Conservation (phyloP, 2,797 vertebrate genomes). For the Hemibagrus guttatus region DNA sequence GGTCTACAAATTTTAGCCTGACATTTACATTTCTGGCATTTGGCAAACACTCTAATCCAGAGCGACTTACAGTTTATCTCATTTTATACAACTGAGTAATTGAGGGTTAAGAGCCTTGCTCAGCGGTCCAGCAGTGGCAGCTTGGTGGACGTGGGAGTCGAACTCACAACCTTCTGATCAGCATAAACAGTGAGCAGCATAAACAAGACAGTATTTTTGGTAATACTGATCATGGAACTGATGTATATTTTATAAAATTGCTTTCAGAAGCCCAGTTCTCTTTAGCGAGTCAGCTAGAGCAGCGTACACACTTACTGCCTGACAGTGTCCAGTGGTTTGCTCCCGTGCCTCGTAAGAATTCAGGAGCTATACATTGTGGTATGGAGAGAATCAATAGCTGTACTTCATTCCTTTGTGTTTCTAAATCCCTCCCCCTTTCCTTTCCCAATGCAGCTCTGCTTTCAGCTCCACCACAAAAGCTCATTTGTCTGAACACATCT, state of each 20-base stretch:
- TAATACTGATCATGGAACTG: background rate
- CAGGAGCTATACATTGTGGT: slow-evolving; percentile 34
- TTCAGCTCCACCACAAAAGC: slow-evolving; percentile 37
- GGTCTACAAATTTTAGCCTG: background rate
- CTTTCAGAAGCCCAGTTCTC: background rate
- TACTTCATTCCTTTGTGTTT: slow-evolving; percentile 31
- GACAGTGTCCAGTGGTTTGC: background rate
- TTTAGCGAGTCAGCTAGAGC: background rate
- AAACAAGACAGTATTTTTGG: background rate
- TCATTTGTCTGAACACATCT: slow-evolving; percentile 48
- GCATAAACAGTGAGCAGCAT: no score
- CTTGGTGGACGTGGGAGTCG: no score
- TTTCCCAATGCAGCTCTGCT: background rate
- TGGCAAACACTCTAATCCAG: no score
- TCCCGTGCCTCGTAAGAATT: slow-evolving; percentile 16
- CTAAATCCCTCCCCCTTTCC: slow-evolving; percentile 1
- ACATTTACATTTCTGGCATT: no score
- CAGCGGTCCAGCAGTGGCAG: no score
- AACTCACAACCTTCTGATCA: no score
- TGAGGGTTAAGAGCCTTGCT: no score
- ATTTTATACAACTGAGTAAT: no score
- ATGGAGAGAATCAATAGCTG: slow-evolving; percentile 24
- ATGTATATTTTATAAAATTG: background rate
- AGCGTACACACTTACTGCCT: background rate
- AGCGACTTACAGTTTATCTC: no score